A percentile compares a stretch with the other conserved stretches of the same genome.
phyloP scores from a whole-genome alignment of 2,797 vertebrate species.

The Gambelia wislizenii region DNA sequence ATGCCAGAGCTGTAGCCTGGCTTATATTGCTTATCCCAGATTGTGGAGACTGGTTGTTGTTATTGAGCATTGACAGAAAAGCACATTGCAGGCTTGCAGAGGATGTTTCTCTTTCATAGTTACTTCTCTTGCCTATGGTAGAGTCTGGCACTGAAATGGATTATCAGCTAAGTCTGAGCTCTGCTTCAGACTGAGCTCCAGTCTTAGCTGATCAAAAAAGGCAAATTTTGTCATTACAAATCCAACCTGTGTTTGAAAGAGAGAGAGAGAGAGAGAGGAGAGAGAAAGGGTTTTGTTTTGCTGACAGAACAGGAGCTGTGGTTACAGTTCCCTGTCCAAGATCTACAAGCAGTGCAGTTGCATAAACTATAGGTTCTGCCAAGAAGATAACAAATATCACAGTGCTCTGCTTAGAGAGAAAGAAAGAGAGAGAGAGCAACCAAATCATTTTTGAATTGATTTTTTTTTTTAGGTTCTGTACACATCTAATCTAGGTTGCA shows the following conservation, averaged over 20 bases:
- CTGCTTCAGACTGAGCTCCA: neutral
- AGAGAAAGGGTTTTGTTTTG: conserved; percentile 28
- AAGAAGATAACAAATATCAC: conserved; percentile 44
- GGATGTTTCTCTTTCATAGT: neutral
- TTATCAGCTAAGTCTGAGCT: accelerated
- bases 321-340: conserved; percentile 14
- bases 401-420: conserved; percentile 13
- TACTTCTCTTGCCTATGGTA: neutral
- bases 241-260: neutral
- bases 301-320: conserved; percentile 15
- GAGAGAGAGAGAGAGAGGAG: neutral
- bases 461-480: neutral
- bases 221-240: neutral
- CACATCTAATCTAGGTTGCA: conserved; percentile 26
- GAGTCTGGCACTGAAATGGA: conserved; percentile 24
- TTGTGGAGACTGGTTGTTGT: neutral
- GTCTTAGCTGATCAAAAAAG: neutral
- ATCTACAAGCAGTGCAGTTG: conserved; percentile 40
- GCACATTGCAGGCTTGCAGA: neutral
- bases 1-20: neutral
- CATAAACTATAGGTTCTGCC: conserved; percentile 17
- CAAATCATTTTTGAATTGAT: conserved; percentile 39
- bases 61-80: neutral
- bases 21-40: neutral
- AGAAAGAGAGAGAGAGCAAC: conserved; percentile 2